phyloP scores from a whole-genome alignment of 2,888 invertebrate species.

The Bembecia ichneumoniformis region DNA sequence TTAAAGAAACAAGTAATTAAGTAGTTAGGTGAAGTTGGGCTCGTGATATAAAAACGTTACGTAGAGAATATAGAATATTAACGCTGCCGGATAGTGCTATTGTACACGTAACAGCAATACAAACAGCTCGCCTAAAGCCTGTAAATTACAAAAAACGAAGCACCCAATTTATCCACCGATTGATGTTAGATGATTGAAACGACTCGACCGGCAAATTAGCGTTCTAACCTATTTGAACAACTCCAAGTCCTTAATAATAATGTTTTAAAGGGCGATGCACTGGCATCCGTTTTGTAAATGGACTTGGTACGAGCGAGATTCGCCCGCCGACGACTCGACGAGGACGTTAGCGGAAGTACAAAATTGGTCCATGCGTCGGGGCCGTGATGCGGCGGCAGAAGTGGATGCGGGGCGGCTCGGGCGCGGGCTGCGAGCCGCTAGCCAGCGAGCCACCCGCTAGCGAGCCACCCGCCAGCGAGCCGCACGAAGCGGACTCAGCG shows the following conservation, averaged over 20 bases:
- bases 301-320: conserved; percentile 40
- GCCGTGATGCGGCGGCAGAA: conserved; percentile 56
- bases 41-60: neutral
- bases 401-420: conserved; percentile 44
- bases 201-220: no score
- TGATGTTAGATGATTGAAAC: conserved; percentile 19
- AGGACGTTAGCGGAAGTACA: conserved; percentile 56
- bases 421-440: conserved; percentile 23
- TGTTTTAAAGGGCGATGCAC: no score
- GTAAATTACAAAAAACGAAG: conserved; percentile 56
- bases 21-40: conserved; percentile 1
- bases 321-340: conserved; percentile 46
- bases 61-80: conserved; percentile 11
- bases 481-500: conserved; percentile 61
- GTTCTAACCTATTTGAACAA: conserved; percentile 8
- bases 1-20: conserved; percentile 23
- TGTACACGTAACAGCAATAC: conserved; percentile 30
- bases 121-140: conserved; percentile 41
- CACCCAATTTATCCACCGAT: conserved; percentile 58
- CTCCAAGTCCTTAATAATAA: conserved; percentile 18
- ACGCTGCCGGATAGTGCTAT: conserved; percentile 43
- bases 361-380: conserved; percentile 61
- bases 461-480: conserved; percentile 42
- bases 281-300: conserved; percentile 30
- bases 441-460: conserved; percentile 46